These are phyloP conservation scores for Cherax destructor DNA, from an alignment of 1,140 invertebrate genomes.

Conservation along the genomic window DNA sequence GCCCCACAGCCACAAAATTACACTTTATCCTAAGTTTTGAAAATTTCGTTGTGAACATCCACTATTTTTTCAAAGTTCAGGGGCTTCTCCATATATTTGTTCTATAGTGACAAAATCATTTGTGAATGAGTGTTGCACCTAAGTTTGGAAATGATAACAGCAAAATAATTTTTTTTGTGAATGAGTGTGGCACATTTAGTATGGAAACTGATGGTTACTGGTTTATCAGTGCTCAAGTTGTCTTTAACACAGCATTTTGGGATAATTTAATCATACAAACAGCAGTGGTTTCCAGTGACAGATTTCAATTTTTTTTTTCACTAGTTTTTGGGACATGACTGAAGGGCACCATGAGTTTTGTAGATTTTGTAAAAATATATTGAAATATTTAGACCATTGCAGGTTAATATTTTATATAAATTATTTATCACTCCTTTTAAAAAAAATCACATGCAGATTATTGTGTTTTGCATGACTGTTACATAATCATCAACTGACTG, in stretches of 20 bases:
- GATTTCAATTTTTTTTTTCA: neutral
- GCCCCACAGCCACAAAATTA: neutral
- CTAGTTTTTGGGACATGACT: neutral
- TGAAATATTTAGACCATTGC: slow-evolving; percentile 57
- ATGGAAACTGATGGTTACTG: neutral
- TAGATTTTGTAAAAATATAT: slow-evolving; percentile 48
- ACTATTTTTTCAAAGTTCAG: neutral
- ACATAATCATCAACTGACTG: neutral
- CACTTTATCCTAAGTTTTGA: neutral
- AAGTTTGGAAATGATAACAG: neutral
- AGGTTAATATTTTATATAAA: slow-evolving; percentile 58
- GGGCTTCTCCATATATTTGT: neutral
- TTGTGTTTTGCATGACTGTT: slow-evolving; percentile 59
- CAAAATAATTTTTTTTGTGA: neutral
- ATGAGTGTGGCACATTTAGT: slow-evolving; percentile 10
- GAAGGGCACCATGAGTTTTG: slow-evolving; percentile 31
- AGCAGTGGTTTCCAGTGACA: neutral
- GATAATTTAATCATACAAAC: neutral
- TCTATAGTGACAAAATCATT: neutral
- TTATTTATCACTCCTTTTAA: slow-evolving; percentile 56
- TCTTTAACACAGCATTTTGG: neutral
- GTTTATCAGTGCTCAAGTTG: neutral
- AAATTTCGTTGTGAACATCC: neutral
- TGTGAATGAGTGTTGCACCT: neutral
- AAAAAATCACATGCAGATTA: slow-evolving; percentile 52